Evolutionary conservation across 2,888 invertebrate genomes (phyloP).

Genomic region (Drosophila pseudotalamancana): DNA sequence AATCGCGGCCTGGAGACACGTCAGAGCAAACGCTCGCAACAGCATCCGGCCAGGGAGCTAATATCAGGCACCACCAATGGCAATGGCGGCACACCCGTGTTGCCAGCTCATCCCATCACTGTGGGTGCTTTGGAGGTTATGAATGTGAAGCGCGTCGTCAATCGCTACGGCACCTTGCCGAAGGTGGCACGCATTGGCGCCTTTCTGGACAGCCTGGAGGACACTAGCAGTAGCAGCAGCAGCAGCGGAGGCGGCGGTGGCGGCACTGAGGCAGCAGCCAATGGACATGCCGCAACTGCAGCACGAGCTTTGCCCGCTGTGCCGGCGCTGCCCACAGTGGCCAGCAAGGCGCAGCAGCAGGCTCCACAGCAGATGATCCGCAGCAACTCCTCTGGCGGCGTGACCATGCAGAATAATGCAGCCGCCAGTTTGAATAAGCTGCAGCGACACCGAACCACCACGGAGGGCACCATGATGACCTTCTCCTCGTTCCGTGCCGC

Average conservation of each 20-base stretch:
- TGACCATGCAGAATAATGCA: conserved; percentile 88
- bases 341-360: conserved; percentile 23
- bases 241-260: not conserved
- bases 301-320: conserved; percentile 24
- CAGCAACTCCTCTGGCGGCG: conserved; percentile 94
- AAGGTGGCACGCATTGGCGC: conserved; percentile 98
- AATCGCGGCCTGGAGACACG: conserved; percentile 87
- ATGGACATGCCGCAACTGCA: conserved; percentile 55
- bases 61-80: conserved; percentile 41
- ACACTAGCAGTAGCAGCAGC: conserved; percentile 85
- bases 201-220: conserved; percentile 96
- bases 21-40: conserved; percentile 86
- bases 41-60: conserved; percentile 68
- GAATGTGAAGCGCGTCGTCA: conserved; percentile 97
- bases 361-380: conserved; percentile 91
- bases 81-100: conserved; percentile 42
- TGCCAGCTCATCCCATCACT: conserved; percentile 86
- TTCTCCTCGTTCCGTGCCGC: conserved; percentile 86
- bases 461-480: conserved; percentile 85
- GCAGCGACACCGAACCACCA: conserved; percentile 85
- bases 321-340: conserved; percentile 3
- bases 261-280: conserved; percentile 29
- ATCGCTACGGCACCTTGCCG: conserved; percentile 97
- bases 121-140: conserved; percentile 97
- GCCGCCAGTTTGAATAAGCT: conserved; percentile 86